Percentiles rank a stretch among this genome's conserved stretches.
These are phyloP conservation scores for Lasiommata megera DNA, from an alignment of 2,888 invertebrate species.

Conservation along the genomic window DNA sequence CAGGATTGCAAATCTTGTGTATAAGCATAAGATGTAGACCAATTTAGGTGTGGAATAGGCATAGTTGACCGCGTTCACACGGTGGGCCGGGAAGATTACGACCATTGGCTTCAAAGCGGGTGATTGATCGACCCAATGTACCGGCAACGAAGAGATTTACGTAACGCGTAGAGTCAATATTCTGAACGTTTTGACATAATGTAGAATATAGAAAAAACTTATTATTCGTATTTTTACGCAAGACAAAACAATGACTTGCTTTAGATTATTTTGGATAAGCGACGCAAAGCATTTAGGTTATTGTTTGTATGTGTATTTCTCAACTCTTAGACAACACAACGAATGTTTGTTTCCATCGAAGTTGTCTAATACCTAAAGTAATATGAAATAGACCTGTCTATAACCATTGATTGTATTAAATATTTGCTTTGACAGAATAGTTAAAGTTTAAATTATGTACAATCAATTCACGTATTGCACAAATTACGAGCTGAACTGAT, in stretches of 20 bases:
- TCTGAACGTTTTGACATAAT: neutral
- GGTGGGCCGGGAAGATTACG: conserved; percentile 60
- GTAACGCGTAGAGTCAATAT: neutral
- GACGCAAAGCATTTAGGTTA: too few relatives aligned
- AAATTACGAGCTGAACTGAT: conserved; percentile 5
- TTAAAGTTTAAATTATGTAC: neutral
- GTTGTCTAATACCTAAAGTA: too few relatives aligned
- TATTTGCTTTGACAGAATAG: neutral
- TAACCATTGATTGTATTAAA: too few relatives aligned
- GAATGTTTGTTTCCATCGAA: too few relatives aligned
- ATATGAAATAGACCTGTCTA: too few relatives aligned
- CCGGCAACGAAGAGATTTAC: conserved; percentile 33
- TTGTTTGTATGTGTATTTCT: too few relatives aligned
- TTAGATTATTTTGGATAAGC: too few relatives aligned
- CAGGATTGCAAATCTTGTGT: conserved; percentile 58
- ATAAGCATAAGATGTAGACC: conserved; percentile 60
- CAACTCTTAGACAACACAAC: too few relatives aligned
- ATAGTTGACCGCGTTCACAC: conserved; percentile 75
- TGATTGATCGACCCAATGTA: conserved; percentile 71
- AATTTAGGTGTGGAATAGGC: conserved; percentile 33
- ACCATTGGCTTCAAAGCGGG: conserved; percentile 58
- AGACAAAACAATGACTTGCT: too few relatives aligned
- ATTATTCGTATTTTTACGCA: too few relatives aligned
- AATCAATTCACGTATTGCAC: neutral
- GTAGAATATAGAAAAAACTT: too few relatives aligned